Percentiles rank a stretch among this genome's conserved stretches.
Evolutionary conservation across 2,888 invertebrate species (phyloP).

Genomic region (Sepioteuthis lessoniana): DNA sequence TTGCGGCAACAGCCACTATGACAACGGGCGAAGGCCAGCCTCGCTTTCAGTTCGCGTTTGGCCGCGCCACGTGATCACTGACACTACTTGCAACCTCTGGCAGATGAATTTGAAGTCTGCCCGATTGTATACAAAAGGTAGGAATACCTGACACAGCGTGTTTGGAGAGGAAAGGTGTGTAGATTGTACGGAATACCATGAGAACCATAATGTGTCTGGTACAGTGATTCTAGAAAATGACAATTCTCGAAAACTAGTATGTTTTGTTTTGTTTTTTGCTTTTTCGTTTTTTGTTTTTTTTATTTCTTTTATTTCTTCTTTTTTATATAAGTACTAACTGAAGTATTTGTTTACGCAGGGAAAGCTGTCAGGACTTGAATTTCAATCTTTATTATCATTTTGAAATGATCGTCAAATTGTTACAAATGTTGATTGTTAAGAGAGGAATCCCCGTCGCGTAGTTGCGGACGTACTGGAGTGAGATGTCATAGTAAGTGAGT

Average conservation of each 20-base stretch:
- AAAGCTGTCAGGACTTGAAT: no score
- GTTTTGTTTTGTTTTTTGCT: no score
- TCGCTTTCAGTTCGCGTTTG: constrained; percentile 33
- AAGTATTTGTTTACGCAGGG: no score
- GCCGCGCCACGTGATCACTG: not conserved
- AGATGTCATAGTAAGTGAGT: no score
- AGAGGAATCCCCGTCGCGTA: no score
- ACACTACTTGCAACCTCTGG: constrained; percentile 16
- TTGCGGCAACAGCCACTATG: not conserved
- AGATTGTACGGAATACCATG: not conserved
- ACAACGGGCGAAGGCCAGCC: not conserved
- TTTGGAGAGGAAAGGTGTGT: not conserved
- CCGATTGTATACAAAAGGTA: not conserved
- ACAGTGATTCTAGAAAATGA: not conserved
- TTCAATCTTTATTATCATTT: no score
- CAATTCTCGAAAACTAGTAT: not conserved
- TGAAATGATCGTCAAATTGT: no score
- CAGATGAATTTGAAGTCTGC: not conserved
- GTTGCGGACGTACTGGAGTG: no score
- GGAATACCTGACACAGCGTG: constrained; percentile 7
- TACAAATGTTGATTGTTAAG: no score
- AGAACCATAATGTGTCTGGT: not conserved
- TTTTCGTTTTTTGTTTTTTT: no score
- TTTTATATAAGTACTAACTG: no score
- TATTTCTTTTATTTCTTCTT: no score